phyloP scores from a whole-genome alignment of 2,113 vertebrate genomes.

The Excalfactoria chinensis region DNA sequence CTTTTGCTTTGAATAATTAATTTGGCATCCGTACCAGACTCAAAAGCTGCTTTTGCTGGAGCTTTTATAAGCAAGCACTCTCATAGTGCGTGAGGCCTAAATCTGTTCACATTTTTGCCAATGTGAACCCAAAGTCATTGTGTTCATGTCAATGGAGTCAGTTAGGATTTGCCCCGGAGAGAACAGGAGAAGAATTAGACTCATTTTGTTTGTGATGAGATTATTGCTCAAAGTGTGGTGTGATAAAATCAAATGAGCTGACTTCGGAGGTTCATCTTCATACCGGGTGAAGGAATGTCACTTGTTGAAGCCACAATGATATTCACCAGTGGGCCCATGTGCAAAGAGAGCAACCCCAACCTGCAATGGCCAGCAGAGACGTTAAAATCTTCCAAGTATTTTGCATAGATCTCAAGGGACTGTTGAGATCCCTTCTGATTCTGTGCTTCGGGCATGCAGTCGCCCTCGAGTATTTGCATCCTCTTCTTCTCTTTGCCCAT shows the following conservation, averaged over 20 bases:
- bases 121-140: background rate
- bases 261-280: background rate
- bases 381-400: background rate
- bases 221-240: background rate
- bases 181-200: conserved; percentile 6
- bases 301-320: background rate
- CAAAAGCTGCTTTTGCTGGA: conserved; percentile 31
- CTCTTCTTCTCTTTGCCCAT: background rate
- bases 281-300: background rate
- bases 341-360: background rate
- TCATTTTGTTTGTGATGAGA: conserved; percentile 2
- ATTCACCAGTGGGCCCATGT: background rate
- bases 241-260: background rate
- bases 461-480: background rate
- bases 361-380: background rate
- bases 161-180: conserved; percentile 8
- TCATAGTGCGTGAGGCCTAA: background rate
- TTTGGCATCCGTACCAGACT: conserved; percentile 8
- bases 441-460: background rate
- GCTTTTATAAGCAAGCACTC: background rate
- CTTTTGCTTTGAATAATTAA: conserved; percentile 51
- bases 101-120: background rate
- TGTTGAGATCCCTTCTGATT: background rate
- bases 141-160: conserved; percentile 13
- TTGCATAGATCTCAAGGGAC: background rate